A percentile compares a stretch with the other conserved stretches of the same genome.
phyloP scores from a whole-genome alignment of 2,797 vertebrate species.

The Pampus argenteus region DNA sequence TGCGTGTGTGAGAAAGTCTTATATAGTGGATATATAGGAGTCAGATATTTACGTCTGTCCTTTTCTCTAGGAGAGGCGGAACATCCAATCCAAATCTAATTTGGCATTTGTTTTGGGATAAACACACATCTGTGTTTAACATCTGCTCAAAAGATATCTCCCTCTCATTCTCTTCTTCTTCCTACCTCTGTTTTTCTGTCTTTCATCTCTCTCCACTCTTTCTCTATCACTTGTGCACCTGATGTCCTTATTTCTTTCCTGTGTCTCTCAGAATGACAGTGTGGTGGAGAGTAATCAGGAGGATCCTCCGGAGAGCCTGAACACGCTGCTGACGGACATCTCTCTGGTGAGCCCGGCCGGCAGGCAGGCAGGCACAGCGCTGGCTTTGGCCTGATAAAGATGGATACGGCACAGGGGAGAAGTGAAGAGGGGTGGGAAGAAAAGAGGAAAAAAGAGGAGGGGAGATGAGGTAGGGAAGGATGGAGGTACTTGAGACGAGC shows the following conservation, averaged over 20 bases:
- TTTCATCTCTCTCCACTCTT: neutral
- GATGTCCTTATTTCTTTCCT: constrained; percentile 11
- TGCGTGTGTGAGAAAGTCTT: constrained; percentile 18
- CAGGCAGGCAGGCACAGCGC: constrained; percentile 10
- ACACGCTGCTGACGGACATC: constrained; percentile 90
- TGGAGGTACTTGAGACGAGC: constrained; percentile 30
- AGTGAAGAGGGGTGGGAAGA: constrained; percentile 12
- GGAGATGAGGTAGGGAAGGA: constrained; percentile 2
- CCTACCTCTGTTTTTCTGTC: constrained; percentile 10
- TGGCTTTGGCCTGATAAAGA: constrained; percentile 36
- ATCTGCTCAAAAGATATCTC: constrained; percentile 47
- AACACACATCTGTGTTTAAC: constrained; percentile 61
- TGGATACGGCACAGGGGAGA: constrained; percentile 30
- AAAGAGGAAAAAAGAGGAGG: neutral
- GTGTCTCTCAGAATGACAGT: constrained; percentile 87
- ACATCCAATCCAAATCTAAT: constrained; percentile 55
- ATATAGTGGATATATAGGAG: no score
- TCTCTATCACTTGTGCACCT: constrained; percentile 3
- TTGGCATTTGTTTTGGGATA: constrained; percentile 52
- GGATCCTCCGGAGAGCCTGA: constrained; percentile 82
- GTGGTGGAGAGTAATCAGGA: constrained; percentile 86
- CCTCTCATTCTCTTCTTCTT: constrained; percentile 7
- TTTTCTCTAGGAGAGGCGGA: constrained; percentile 40
- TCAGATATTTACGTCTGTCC: constrained; percentile 32
- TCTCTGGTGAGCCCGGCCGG: constrained; percentile 81